A percentile compares a stretch with the other conserved stretches of the same genome.
These are phyloP conservation scores for Liparis tanakae DNA, from an alignment of 2,797 vertebrate species.

Conservation along the genomic window DNA sequence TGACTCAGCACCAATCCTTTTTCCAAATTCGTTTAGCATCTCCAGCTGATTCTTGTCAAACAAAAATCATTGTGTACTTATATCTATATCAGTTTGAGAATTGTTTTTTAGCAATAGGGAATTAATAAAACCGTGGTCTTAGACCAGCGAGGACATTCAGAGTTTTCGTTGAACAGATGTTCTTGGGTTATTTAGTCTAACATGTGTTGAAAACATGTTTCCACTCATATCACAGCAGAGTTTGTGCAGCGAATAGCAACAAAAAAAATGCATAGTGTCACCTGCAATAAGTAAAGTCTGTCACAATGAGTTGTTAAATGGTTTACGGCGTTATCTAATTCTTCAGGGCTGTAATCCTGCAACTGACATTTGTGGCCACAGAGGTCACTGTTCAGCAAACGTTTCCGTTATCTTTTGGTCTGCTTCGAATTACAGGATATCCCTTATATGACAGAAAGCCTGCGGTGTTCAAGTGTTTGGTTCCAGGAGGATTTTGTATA, in stretches of 20 bases:
- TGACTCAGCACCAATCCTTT: conserved; percentile 43
- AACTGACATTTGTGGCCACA: background rate
- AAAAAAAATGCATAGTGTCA: background rate
- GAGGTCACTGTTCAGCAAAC: background rate
- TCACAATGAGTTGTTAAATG: background rate
- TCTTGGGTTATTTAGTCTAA: conserved; percentile 24
- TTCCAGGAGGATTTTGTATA: conserved; percentile 29
- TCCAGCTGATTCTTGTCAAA: conserved; percentile 31
- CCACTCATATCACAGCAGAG: conserved; percentile 6
- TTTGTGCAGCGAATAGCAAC: background rate
- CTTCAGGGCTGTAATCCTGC: background rate
- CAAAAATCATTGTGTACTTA: conserved; percentile 10
- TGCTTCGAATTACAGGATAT: conserved; percentile 22
- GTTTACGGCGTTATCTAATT: background rate
- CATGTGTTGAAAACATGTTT: conserved; percentile 39
- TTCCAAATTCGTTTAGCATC: conserved; percentile 37
- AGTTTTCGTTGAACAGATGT: conserved; percentile 43
- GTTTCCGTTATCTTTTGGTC: conserved; percentile 21
- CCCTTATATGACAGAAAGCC: conserved; percentile 31
- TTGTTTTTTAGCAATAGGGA: conserved; percentile 20
- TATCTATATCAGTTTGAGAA: background rate
- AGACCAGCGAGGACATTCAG: conserved; percentile 27
- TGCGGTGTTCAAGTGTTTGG: conserved; percentile 4
- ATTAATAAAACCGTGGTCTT: conserved; percentile 20
- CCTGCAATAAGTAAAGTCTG: background rate